Percentiles rank a stretch among this genome's conserved stretches.
Evolutionary conservation across 2,113 vertebrate species (phyloP).

Genomic region (Megalops atlanticus): DNA sequence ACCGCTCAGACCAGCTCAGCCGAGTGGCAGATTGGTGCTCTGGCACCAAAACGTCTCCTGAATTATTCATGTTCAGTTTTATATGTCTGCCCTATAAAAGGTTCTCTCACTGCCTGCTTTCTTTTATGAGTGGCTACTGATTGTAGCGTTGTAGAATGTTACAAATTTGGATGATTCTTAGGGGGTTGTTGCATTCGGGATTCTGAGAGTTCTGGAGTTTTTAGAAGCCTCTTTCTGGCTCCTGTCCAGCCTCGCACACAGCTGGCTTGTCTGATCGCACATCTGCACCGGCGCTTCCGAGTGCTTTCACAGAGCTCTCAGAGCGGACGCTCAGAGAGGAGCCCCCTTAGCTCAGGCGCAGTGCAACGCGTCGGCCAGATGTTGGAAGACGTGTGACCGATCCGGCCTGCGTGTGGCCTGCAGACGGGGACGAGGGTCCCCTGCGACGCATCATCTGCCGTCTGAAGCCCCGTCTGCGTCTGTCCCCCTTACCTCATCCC

Average conservation of each 20-base stretch:
- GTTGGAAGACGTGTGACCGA: neutral
- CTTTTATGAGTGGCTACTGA: neutral
- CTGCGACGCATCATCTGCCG: neutral
- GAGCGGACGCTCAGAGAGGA: neutral
- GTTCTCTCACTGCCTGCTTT: neutral
- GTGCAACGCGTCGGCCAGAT: too few relatives aligned
- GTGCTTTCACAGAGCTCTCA: neutral
- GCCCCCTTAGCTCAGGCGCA: neutral
- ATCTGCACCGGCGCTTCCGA: neutral
- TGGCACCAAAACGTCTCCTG: too few relatives aligned
- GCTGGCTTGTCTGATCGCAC: neutral
- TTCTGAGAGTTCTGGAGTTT: neutral
- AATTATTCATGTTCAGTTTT: too few relatives aligned
- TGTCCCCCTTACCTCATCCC: neutral
- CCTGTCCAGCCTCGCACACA: neutral
- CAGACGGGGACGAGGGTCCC: neutral
- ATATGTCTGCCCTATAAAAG: neutral
- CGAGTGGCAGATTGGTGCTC: too few relatives aligned
- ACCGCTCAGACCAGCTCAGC: too few relatives aligned
- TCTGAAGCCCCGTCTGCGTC: neutral
- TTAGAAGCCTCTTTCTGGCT: neutral
- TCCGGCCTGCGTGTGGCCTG: neutral
- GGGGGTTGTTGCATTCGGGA: too few relatives aligned
- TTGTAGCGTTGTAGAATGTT: neutral
- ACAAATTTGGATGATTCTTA: too few relatives aligned